Evolutionary conservation across 1,140 invertebrate species (phyloP), one percentile per base, ranked within the genome.

Genomic region (Eupeodes corollae): DNA sequence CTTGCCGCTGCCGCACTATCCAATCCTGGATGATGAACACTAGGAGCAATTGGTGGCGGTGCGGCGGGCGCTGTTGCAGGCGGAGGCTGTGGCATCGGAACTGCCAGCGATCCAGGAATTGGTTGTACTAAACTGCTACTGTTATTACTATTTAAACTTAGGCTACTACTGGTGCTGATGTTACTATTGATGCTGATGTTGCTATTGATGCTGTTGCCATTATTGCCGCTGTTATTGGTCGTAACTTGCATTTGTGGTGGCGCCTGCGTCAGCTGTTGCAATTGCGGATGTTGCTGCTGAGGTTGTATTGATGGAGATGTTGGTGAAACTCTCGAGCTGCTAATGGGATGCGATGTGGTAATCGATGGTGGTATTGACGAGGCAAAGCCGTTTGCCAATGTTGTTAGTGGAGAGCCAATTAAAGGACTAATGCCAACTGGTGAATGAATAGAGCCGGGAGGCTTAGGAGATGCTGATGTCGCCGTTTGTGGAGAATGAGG

Each of bases 1-100:
- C 9, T 69, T 50, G 15, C 51, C 53, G n/a, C 53, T 56, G 58
- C 49, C 30, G 60, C 50, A 10, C 57, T 50, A 38, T 58, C 62
- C 14, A 61, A 44, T 10, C 56, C 56, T 2, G 56, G 53, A n/a
- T 59, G 63, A 44, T 55, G 59, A 50, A 26, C 21, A 26, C 21
- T 62, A 63, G 51, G 56, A 44, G 46, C 56, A n/a, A 58, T 49
- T 3, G 54, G 55, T 26, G 65, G 57, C 13, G 54, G 42, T 14
- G 56, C 49, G 14, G 50, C 54, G 5, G 64, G 32, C 34, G 45
- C 34, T 19, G 35, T 38, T 14, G 11, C 54, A 47, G 33, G 42
- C 15, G 19, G 51, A 30, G 13, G 56, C 53, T 51, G 52, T 43
- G 50, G 59, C 6, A 52, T 40, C 46, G 43, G 26, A 30, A 48